Evolutionary conservation across 2,797 vertebrate genomes (phyloP).

Genomic region (Toxotes lorentzi): DNA sequence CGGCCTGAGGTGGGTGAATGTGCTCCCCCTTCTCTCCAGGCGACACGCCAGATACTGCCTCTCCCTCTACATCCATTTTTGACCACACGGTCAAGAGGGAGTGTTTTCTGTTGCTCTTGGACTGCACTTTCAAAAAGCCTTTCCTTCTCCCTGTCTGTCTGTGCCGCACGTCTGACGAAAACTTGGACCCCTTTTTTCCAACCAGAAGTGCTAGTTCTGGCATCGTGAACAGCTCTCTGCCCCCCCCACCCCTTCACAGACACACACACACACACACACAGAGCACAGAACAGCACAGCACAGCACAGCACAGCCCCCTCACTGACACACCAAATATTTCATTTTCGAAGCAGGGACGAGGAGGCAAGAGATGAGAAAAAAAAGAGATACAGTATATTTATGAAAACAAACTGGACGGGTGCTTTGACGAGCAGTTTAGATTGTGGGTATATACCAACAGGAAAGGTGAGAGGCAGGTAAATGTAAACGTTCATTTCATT

Average conservation of each 20-base stretch:
- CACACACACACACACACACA: slow-evolving; percentile 20
- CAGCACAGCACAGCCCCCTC: slow-evolving; percentile 33
- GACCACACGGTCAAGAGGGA: slow-evolving; percentile 79
- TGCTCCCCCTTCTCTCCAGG: slow-evolving; percentile 58
- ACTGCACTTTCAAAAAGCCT: slow-evolving; percentile 74
- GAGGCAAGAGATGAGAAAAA: slow-evolving; percentile 40
- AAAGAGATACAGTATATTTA: slow-evolving; percentile 66
- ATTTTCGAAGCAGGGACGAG: slow-evolving; percentile 60
- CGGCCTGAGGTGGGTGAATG: slow-evolving; percentile 33
- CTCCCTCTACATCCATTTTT: slow-evolving; percentile 76
- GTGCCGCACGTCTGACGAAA: slow-evolving; percentile 74
- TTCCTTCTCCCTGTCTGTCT: slow-evolving; percentile 77
- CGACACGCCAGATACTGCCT: slow-evolving; percentile 72
- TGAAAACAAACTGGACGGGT: slow-evolving; percentile 75
- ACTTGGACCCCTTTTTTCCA: slow-evolving; percentile 77
- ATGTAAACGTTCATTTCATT: slow-evolving; percentile 83
- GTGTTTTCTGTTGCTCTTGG: slow-evolving; percentile 84
- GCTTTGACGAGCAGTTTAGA: slow-evolving; percentile 73
- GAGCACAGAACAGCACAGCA: slow-evolving; percentile 26
- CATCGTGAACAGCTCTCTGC: slow-evolving; percentile 45
- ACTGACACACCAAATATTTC: slow-evolving; percentile 74
- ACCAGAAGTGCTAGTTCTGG: slow-evolving; percentile 82
- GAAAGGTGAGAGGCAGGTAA: slow-evolving; percentile 86
- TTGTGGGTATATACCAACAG: slow-evolving; percentile 70
- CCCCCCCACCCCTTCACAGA: slow-evolving; percentile 28